Conservation (phyloP, 2,888 invertebrate genomes). For the Mesochorus sp. region DNA sequence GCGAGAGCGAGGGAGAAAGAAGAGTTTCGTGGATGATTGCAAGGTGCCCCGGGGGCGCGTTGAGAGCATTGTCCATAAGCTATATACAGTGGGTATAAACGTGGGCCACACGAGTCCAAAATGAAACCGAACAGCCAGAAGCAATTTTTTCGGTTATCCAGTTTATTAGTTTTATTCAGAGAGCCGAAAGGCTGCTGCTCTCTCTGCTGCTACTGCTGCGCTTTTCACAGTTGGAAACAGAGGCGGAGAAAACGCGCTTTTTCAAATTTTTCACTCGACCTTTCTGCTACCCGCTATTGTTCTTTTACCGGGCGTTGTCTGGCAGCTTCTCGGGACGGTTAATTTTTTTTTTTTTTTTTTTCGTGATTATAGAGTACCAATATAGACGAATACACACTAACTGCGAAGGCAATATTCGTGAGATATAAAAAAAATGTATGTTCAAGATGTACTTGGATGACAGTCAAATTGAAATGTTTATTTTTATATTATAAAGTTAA, state of each 20-base stretch:
- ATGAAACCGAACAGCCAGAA: slow-evolving; percentile 75
- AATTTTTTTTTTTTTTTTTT: slow-evolving; percentile 7
- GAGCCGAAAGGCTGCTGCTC: slow-evolving; percentile 52
- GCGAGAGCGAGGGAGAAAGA: slow-evolving; percentile 39
- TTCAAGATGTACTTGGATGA: too few relatives aligned
- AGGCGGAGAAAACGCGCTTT: slow-evolving; percentile 48
- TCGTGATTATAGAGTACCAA: too few relatives aligned
- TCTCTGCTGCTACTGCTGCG: slow-evolving; percentile 30
- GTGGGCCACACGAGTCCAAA: slow-evolving; percentile 66
- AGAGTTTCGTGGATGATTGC: slow-evolving; percentile 45
- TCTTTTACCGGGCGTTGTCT: not conserved
- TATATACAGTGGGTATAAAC: slow-evolving; percentile 37
- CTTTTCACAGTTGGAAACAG: slow-evolving; percentile 34
- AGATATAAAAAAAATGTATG: too few relatives aligned
- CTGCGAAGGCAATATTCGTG: too few relatives aligned
- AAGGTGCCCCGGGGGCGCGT: slow-evolving; percentile 48
- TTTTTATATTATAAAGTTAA: too few relatives aligned
- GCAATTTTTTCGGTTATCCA: slow-evolving; percentile 77
- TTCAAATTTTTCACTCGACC: slow-evolving; percentile 45
- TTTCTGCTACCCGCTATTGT: slow-evolving; percentile 48
- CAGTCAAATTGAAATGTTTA: too few relatives aligned
- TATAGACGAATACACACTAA: too few relatives aligned
- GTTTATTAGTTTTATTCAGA: slow-evolving; percentile 76
- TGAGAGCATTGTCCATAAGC: slow-evolving; percentile 64
- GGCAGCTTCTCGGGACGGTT: slow-evolving; percentile 33